Evolutionary conservation across 2,113 vertebrate genomes (phyloP), one percentile per base, ranked within the genome.

Genomic region (Laticauda laticaudata): DNA sequence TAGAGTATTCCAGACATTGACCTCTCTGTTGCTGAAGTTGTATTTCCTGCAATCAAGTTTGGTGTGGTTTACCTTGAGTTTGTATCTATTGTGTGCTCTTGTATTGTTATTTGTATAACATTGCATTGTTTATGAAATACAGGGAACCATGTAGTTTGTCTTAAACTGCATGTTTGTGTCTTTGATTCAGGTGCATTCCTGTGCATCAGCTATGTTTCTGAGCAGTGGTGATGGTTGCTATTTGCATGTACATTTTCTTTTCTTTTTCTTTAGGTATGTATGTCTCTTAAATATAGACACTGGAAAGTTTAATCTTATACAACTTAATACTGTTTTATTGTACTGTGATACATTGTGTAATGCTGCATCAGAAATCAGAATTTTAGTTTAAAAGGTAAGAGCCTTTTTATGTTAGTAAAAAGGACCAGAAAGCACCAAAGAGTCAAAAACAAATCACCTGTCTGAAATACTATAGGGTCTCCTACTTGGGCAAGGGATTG

Each of bases 211-310:
- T 21, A 97, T 98, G 75, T 99, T 99, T 97, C 97, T 99, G 75
- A 98, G 99, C 96, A 95, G 99, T 99, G 95, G 99, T 99, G 88
- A 99, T 99, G 98, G 99, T 99, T 75, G 99, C 99, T 87, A 99
- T 99, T 96, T 99, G 99, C 98, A 99, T 99, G 99, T 99, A 98
- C 99, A 99, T 98, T 95, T 93, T 34, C 24, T 26, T 24, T 39
- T 0, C 23, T 24, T 26, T 29, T 12, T 6, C 55, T 86, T 12
- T 23, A 90, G 45, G 5, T 57, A 23, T 69, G 12, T 64, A 53
- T 61, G 21, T 45, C 2, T 75, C 53, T 24, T 59, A 86, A 57
- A 91, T 14, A 21, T 53, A 64, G 43, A 61, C 6, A 4, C 9
- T 51, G 26, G 59, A 21, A 59, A 69, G 20, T 14, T 48, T 92